Evolutionary conservation across 1,140 invertebrate genomes (phyloP), one percentile per base, ranked within the genome.

Genomic region (Drosophila albomicans): DNA sequence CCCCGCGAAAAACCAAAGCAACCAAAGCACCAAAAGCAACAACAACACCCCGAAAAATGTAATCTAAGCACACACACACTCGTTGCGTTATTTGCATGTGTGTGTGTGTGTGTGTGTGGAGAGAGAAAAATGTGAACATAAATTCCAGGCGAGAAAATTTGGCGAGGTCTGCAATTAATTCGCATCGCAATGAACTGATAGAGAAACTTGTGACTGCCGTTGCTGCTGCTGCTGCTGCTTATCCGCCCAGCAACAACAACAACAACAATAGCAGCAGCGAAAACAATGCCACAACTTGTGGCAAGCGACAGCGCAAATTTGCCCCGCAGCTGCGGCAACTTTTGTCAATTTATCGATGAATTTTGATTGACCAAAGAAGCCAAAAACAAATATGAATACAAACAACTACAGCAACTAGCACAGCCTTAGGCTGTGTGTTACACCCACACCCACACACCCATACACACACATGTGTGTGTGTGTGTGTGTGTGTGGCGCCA

Each of bases 81-180:
- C 15, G 3, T 45, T 56, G 10, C 56, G 49, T 30, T 56, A 76
- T 76, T 71, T 72, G 74, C 74, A 77, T 71, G 70, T 51, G 32
- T 51, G 45, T 56, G 25, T 20, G 63, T 10, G 64, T 25, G 59
- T 16, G 45, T 30, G 30, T 8, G 45, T 28, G 56, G 69, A 20
- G 32, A 20, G 32, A 64, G 43, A 38, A 52, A 45, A 54, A 68
- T 72, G 63, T 54, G 78, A 68, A 75, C 81, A 88, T 84, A 89
- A 88, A 88, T 88, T 88, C 85, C 85, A 88, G 85, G 69, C 25
- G 54, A 32, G 20, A 25, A 78, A 62, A 20, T 41, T 70, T 49
- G 54, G 66, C 64, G 41, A 61, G 46, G 35, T 35, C 70, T 74
- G 85, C 78, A 88, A 88, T 88, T 88, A 88, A 88, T 88, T 89